A percentile compares a stretch with the other conserved stretches of the same genome.
Evolutionary conservation across 2,113 vertebrate genomes (phyloP).

Genomic region (Phasianus colchicus): DNA sequence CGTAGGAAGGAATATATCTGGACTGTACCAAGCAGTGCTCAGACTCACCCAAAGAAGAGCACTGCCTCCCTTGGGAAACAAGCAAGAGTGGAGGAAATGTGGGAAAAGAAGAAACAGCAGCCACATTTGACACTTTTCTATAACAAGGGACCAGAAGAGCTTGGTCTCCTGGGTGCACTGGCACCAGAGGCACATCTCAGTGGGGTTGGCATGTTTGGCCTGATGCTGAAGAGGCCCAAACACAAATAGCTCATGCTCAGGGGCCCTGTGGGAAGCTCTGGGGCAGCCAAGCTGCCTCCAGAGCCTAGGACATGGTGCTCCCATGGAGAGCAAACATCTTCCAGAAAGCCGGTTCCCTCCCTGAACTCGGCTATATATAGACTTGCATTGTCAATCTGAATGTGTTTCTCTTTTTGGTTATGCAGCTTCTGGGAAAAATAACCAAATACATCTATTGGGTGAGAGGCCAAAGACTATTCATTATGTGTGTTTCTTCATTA

Average conservation of each 20-base stretch:
- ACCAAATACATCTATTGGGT: not conserved
- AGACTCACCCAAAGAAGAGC: not conserved
- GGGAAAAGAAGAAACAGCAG: not conserved
- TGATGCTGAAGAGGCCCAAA: not conserved
- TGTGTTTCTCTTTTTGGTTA: not conserved
- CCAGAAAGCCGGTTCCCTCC: not conserved
- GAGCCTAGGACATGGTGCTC: rapidly evolving
- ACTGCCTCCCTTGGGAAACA: not conserved
- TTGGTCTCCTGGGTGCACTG: rapidly evolving
- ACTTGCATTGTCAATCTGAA: not conserved
- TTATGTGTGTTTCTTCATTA: not conserved
- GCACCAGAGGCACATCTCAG: rapidly evolving
- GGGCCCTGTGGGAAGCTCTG: not conserved
- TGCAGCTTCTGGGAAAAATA: not conserved
- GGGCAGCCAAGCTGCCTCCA: not conserved
- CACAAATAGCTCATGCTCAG: not conserved
- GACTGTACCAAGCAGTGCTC: not conserved
- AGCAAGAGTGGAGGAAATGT: not conserved
- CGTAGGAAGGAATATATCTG: not conserved
- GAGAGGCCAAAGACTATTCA: not conserved
- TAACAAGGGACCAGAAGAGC: not conserved
- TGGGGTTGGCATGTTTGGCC: not conserved
- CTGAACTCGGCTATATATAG: not conserved
- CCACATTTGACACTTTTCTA: not conserved
- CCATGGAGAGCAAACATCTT: not conserved